phyloP scores from a whole-genome alignment of 2,888 invertebrate genomes.

The Girardia tigrina region DNA sequence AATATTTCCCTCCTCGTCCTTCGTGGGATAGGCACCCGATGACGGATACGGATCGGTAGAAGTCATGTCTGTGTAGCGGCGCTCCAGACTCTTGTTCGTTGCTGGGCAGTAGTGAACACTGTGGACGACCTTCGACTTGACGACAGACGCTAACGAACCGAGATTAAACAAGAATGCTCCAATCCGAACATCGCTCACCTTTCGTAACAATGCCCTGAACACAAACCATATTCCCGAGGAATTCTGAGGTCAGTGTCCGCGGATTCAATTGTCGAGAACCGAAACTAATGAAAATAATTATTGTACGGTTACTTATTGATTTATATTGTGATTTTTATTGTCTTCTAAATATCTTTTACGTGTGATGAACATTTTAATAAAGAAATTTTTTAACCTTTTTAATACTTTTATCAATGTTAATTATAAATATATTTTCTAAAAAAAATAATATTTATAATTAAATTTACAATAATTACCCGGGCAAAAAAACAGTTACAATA shows the following conservation, averaged over 20 bases:
- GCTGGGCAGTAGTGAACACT: slow-evolving; percentile 90
- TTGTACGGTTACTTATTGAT: no score
- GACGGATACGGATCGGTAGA: slow-evolving; percentile 81
- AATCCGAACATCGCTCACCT: slow-evolving; percentile 5
- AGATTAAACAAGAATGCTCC: not conserved
- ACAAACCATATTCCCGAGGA: slow-evolving; percentile 81
- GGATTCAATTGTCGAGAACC: slow-evolving; percentile 92
- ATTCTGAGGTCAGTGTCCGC: slow-evolving; percentile 69
- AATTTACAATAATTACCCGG: no score
- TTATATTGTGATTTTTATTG: no score
- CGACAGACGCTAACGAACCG: slow-evolving; percentile 66
- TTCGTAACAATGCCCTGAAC: slow-evolving; percentile 78
- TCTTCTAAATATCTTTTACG: no score
- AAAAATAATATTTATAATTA: no score
- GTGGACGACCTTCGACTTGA: slow-evolving; percentile 81
- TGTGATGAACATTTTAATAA: no score
- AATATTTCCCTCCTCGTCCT: slow-evolving; percentile 92
- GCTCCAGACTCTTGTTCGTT: slow-evolving; percentile 78
- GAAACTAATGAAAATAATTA: slow-evolving; percentile 60
- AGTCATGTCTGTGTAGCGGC: slow-evolving; percentile 85
- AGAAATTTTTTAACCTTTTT: no score
- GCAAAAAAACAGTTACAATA: no score
- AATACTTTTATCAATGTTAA: no score
- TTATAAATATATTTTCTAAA: no score
- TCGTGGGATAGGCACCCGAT: slow-evolving; percentile 74